phyloP scores from a whole-genome alignment of 2,888 invertebrate species.

The Nemotelus pantherinus region DNA sequence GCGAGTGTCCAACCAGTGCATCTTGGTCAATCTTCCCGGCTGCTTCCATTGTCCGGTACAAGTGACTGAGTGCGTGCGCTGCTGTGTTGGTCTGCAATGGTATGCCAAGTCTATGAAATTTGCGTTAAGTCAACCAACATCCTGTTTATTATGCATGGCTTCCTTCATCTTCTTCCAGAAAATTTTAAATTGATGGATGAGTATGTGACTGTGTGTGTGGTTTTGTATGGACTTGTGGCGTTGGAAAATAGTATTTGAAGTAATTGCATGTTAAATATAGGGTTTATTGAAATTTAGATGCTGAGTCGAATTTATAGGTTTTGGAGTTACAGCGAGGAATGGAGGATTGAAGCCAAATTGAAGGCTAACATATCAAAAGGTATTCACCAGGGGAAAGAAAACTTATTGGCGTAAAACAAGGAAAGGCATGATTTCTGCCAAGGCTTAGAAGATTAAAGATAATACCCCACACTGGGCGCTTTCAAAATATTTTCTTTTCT shows the following conservation, averaged over 20 bases:
- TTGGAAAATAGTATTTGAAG: constrained; percentile 7
- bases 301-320: too few relatives aligned
- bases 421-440: too few relatives aligned
- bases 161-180: background rate
- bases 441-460: too few relatives aligned
- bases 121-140: constrained; percentile 13
- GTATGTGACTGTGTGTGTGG: too few relatives aligned
- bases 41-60: background rate
- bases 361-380: too few relatives aligned
- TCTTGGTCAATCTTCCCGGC: background rate
- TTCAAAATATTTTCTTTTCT: too few relatives aligned
- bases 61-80: background rate
- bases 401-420: too few relatives aligned
- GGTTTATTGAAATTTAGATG: background rate
- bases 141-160: constrained; percentile 40
- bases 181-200: background rate
- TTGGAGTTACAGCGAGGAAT: too few relatives aligned
- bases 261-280: constrained; percentile 14
- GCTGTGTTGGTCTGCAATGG: background rate
- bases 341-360: too few relatives aligned
- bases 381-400: too few relatives aligned
- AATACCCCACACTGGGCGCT: too few relatives aligned
- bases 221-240: background rate
- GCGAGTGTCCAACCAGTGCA: background rate
- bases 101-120: too few relatives aligned